Base-by-base conservation (phyloP, 2,797 vertebrate species). In the Adelosebastes latens region DNA sequence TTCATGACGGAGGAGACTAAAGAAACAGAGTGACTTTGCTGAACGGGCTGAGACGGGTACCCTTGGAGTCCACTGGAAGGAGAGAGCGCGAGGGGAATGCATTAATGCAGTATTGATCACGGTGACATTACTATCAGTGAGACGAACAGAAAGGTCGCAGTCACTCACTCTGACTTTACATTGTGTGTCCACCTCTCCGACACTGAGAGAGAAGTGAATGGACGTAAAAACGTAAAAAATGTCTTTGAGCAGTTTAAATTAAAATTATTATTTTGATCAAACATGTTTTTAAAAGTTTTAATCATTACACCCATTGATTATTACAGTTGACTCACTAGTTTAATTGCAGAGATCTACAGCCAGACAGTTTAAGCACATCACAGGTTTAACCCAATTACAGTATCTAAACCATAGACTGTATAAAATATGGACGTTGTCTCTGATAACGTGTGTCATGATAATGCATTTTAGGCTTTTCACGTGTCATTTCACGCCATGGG, bases 51-150 rank as follows among this genome's bases (percentile, higher is more conserved):
- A 81, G 84, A 70, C 72, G 24, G 78, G 76, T 78, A 78, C 70
- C 84, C 85, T 88, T 85, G 78, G 76, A 88, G 69, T 72, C 75
- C 63, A 80, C 34, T 70, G 36, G 67, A 60, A 84, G 75, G 85
- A 83, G 84, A 74, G 76, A 27, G 61, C 20, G 67, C 6, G 16
- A 86, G 89, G 82, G 72, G 82, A 92, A 94, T 84, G 67, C 81
- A 83, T 85, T 89, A 86, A 83, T 55, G 77, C 68, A 25, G 74
- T 87, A 94, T 91, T 81, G 92, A 94, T 94, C 89, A 87, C 31
- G 12, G 77, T 72, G 77, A 83, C 88, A 78, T 78, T 73, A 78
- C 83, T 65, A 85, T 92, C 91, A 88, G 88, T 82, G 80, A 90
- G 85, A 78, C 14, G 16, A 76, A 62, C 63, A 75, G 73, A 84